Evolutionary conservation across 2,888 invertebrate species (phyloP), one percentile per base, ranked within the genome.

Genomic region (Cheilosia grossa): DNA sequence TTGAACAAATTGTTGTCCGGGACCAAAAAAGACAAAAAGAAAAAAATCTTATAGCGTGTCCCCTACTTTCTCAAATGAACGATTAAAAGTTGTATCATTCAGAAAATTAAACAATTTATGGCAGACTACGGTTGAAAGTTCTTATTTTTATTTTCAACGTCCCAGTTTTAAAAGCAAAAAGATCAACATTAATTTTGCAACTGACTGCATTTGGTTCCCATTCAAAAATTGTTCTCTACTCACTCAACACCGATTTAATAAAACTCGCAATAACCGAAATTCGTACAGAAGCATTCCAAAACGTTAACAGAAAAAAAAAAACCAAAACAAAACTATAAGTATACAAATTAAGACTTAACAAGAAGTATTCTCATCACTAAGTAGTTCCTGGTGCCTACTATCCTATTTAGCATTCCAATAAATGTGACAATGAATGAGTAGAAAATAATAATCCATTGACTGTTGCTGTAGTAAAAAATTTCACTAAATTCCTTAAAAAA

Each of bases 351-450:
- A 21, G 15, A 51, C 15, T 13, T 15, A 10, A 13, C 13, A 51
- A 24, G n/a, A n/a, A n/a, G 13, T 9, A 9, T 19, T 17, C 9
- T 10, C 59, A 27, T 49, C 13, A 42, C 63, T 13, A 49, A 21
- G 17, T 58, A 74, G 40, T n/a, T n/a, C n/a, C n/a, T n/a, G n/a
- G n/a, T 30, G 21, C 17, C 33, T 33, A 33, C 15, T 27, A 15
- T 54, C 63, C 42, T 19, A 24, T 24, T 42, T 51, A 13, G 6
- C n/a, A 27, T 17, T 40, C 40, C 19, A 49, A 17, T 58, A 75
- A 19, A 58, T 19, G 40, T 49, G 47, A 74, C 10, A 70, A 47
- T 78, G 82, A 78, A 82, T 82, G 82, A 78, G n/a, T 78, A 77
- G 37, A 69, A 4, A 59, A 9, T 53, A 51, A 21, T 30, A 42